Percentiles rank a stretch among this genome's conserved stretches.
phyloP scores from a whole-genome alignment of 2,888 invertebrate species.

The Villa cingulata region DNA sequence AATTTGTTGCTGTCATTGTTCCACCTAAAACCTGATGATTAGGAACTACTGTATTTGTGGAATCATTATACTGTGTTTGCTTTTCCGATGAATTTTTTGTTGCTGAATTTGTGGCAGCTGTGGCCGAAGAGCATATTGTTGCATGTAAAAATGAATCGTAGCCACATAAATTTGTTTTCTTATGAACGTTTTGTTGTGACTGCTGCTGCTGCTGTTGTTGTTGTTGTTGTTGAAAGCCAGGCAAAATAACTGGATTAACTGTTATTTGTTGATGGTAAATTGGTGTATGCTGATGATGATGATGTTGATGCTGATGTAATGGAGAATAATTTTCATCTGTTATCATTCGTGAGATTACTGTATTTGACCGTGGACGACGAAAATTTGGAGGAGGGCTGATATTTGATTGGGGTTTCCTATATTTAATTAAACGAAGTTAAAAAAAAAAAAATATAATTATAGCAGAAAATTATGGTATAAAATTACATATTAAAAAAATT shows the following conservation, averaged over 20 bases:
- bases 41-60: not conserved
- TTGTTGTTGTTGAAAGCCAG: slow-evolving; percentile 44
- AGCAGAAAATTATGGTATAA: no score
- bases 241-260: slow-evolving; percentile 37
- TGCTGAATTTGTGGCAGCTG: slow-evolving; percentile 3
- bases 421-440: slow-evolving; percentile 19
- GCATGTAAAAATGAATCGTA: slow-evolving; percentile 51
- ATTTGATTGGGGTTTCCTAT: slow-evolving; percentile 45
- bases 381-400: slow-evolving; percentile 34
- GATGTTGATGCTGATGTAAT: slow-evolving; percentile 10
- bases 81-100: slow-evolving; percentile 3
- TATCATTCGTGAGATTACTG: slow-evolving; percentile 17
- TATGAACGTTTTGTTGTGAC: slow-evolving; percentile 28
- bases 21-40: not conserved
- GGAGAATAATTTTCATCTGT: slow-evolving; percentile 9
- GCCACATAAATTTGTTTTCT: slow-evolving; percentile 37
- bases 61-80: slow-evolving; percentile 11
- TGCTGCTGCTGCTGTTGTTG: slow-evolving; percentile 39
- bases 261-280: slow-evolving; percentile 27
- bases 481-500: no score
- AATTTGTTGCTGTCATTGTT: not conserved
- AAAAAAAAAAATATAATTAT: slow-evolving; percentile 8
- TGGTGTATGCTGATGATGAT: slow-evolving; percentile 8
- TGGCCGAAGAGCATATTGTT: slow-evolving; percentile 40
- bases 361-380: slow-evolving; percentile 34